phyloP scores from a whole-genome alignment of 2,888 invertebrate species.

The Lamellibrachia satsuma region DNA sequence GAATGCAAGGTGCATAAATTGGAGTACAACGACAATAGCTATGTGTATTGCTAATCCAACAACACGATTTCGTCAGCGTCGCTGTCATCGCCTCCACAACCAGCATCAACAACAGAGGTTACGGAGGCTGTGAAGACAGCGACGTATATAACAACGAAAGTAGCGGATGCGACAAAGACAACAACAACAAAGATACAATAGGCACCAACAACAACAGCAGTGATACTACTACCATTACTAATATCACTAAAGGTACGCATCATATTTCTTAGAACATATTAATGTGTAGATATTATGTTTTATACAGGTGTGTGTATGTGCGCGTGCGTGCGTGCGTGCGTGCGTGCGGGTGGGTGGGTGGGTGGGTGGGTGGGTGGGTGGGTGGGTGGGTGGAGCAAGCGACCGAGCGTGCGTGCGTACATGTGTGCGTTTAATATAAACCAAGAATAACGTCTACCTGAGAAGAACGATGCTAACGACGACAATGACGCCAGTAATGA shows the following conservation, averaged over 20 bases:
- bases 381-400: too few relatives aligned
- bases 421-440: not conserved
- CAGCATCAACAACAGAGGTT: not conserved
- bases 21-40: not conserved
- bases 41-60: too few relatives aligned
- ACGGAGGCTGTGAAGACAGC: too few relatives aligned
- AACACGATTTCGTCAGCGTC: too few relatives aligned
- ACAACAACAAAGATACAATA: not conserved
- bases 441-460: not conserved
- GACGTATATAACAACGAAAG: too few relatives aligned
- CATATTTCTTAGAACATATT: not conserved
- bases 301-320: not conserved
- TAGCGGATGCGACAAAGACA: not conserved
- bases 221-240: not conserved
- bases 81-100: not conserved
- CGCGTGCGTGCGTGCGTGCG: not conserved
- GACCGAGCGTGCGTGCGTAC: not conserved
- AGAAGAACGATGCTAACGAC: not conserved
- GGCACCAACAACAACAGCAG: not conserved
- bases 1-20: not conserved
- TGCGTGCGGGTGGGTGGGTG: not conserved
- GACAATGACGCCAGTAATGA: not conserved
- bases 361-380: not conserved
- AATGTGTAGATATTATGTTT: too few relatives aligned
- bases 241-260: not conserved